These are phyloP conservation scores for Chaetorhynchus papuensis DNA, from an alignment of 2,113 vertebrate species.

Conservation along the genomic window DNA sequence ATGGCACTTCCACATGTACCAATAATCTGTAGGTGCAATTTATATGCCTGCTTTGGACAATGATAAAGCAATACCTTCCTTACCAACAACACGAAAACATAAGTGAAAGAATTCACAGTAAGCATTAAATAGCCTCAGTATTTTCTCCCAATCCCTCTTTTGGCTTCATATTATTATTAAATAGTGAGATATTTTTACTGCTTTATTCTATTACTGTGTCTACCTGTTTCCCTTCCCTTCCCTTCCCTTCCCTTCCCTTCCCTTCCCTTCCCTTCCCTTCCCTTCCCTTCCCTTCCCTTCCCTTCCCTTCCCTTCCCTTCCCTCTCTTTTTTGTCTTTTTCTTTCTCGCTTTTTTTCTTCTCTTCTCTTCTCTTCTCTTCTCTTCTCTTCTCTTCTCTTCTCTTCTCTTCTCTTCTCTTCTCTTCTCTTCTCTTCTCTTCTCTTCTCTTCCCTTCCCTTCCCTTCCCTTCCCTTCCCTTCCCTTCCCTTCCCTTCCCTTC, in stretches of 20 bases:
- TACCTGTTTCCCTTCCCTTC: background rate
- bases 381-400: too few species aligned
- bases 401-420: background rate
- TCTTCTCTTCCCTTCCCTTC: background rate
- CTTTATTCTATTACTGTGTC: background rate
- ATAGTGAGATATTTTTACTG: background rate
- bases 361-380: too few species aligned
- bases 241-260: too few species aligned
- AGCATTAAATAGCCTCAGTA: background rate
- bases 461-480: background rate
- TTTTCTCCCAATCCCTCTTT: background rate
- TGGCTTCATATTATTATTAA: background rate
- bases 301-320: too few species aligned
- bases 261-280: too few species aligned
- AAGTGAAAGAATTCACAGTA: background rate
- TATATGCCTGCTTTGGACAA: background rate
- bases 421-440: background rate
- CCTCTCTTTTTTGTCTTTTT: too few species aligned
- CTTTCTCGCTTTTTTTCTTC: too few species aligned
- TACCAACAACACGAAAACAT: background rate
- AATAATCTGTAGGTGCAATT: background rate
- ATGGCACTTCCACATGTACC: background rate
- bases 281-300: too few species aligned
- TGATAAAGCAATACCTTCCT: background rate
- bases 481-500: background rate